Evolutionary conservation across 2,888 invertebrate genomes (phyloP).

Genomic region (Allolobophora icterica): DNA sequence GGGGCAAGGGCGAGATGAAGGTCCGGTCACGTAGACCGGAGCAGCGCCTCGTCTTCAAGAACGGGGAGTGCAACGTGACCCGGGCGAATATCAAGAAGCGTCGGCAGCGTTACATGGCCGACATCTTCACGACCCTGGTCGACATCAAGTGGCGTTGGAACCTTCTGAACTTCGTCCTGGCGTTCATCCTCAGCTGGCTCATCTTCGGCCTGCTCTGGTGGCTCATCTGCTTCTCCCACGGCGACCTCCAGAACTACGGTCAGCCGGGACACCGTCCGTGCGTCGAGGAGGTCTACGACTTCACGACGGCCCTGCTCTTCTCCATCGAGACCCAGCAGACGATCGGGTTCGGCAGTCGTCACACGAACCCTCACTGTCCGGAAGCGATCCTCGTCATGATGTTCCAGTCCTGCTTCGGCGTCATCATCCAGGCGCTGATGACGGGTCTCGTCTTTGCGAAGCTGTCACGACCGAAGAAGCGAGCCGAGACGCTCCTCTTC

Average conservation of each 20-base stretch:
- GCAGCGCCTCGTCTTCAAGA: conserved; percentile 88
- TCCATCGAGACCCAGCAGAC: conserved; percentile 97
- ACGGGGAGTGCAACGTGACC: conserved; percentile 96
- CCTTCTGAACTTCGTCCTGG: conserved; percentile 66
- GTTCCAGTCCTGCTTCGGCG: conserved; percentile 88
- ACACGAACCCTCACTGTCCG: conserved; percentile 89
- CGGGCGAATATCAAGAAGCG: conserved; percentile 93
- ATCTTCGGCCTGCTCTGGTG: conserved; percentile 93
- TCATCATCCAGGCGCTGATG: conserved; percentile 71
- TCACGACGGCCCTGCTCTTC: conserved; percentile 92
- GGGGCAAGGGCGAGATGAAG: background rate
- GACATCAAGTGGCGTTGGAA: conserved; percentile 69
- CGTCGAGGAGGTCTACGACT: conserved; percentile 83
- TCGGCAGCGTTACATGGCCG: conserved; percentile 86
- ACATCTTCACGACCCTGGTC: conserved; percentile 69
- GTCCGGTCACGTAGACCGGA: conserved; percentile 40
- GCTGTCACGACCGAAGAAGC: conserved; percentile 91
- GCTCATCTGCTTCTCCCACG: conserved; percentile 90
- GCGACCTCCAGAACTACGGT: conserved; percentile 77
- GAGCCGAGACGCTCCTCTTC: conserved; percentile 92
- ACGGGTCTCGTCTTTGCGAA: conserved; percentile 79
- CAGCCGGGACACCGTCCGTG: conserved; percentile 72
- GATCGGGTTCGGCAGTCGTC: conserved; percentile 85
- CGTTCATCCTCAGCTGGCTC: conserved; percentile 83
- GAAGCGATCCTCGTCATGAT: conserved; percentile 91